Evolutionary conservation across 2,797 vertebrate genomes (phyloP).

Genomic region (Pangasius mekongensis): DNA sequence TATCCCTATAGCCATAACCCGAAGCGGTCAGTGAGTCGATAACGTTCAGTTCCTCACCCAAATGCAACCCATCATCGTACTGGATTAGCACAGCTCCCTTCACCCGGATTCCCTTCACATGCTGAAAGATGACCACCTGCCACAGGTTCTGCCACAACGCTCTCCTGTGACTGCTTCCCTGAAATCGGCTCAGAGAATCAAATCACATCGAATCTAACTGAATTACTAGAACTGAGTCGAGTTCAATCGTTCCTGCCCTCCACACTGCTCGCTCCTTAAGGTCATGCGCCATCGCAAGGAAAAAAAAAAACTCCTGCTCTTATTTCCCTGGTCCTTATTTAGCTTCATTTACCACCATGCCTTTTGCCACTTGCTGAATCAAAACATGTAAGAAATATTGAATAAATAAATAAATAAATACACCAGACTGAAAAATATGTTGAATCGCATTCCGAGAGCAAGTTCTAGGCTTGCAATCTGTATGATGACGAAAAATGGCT

Average conservation of each 20-base stretch:
- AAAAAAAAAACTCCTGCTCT: not conserved
- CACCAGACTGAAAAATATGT: not conserved
- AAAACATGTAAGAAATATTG: not conserved
- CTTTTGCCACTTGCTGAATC: not conserved
- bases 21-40: not conserved
- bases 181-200: constrained; percentile 1
- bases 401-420: not conserved
- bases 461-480: too few species aligned
- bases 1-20: not conserved
- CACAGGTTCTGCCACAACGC: not conserved
- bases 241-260: not conserved
- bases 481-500: not conserved
- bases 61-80: not conserved
- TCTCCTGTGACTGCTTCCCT: not conserved
- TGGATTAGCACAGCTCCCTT: not conserved
- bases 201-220: not conserved
- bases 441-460: not conserved
- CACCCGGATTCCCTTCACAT: not conserved
- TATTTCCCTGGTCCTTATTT: not conserved
- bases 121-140: not conserved
- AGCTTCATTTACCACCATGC: not conserved
- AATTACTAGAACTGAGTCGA: not conserved
- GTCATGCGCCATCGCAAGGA: not conserved
- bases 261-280: not conserved
- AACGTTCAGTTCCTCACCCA: not conserved